Percentiles rank a stretch among this genome's conserved stretches.
phyloP scores from a whole-genome alignment of 2,113 vertebrate genomes.

The Oncorhynchus keta region DNA sequence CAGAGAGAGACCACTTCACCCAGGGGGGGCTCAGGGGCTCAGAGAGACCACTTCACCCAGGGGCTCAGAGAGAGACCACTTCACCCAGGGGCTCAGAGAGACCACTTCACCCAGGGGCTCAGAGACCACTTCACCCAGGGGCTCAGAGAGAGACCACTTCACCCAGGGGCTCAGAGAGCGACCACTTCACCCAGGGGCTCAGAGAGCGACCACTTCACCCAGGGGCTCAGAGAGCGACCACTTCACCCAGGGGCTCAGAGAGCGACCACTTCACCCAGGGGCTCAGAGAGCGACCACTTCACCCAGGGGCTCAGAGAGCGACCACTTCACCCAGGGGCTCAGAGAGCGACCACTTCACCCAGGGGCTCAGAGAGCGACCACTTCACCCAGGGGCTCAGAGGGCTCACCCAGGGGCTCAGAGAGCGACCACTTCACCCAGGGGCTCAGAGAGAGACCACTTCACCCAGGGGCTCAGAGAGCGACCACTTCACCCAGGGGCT shows the following conservation, averaged over 20 bases:
- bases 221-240: slow-evolving; percentile 16
- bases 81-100: slow-evolving; percentile 78
- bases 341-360: slow-evolving; percentile 72
- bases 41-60: too few relatives aligned
- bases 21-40: too few relatives aligned
- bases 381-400: too few relatives aligned
- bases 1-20: too few relatives aligned
- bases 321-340: slow-evolving; percentile 66
- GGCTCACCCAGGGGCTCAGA: too few relatives aligned
- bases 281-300: slow-evolving; percentile 56
- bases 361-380: too few relatives aligned
- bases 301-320: slow-evolving; percentile 78
- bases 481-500: too few relatives aligned
- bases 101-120: neutral
- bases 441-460: too few relatives aligned
- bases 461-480: too few relatives aligned
- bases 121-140: slow-evolving; percentile 1
- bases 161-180: too few relatives aligned
- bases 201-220: too few relatives aligned
- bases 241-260: slow-evolving; percentile 78
- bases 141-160: neutral
- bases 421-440: too few relatives aligned
- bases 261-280: slow-evolving; percentile 7
- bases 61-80: slow-evolving; percentile 16
- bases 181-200: slow-evolving; percentile 65